Base-by-base conservation (phyloP, 2,113 vertebrate genomes). In the Lepisosteus osseus region DNA sequence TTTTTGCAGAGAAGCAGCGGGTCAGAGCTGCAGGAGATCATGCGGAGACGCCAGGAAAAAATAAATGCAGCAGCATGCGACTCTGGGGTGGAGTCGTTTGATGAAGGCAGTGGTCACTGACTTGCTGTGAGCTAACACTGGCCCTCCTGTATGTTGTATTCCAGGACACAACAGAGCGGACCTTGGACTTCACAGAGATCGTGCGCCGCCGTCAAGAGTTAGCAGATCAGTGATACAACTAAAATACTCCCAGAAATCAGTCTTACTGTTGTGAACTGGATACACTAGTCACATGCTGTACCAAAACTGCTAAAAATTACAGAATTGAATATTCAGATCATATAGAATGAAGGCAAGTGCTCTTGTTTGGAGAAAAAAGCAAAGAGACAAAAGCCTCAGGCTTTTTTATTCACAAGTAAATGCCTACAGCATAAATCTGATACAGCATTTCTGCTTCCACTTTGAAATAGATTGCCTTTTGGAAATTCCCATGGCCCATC, bases 71-170 rank as follows among this genome's bases (percentile, higher is more conserved):
- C 83, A n/a, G 94, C 94, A 74, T 90, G 92, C 3, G 97, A 99
- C 71, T 98, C 97, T 0, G 97, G 97, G 69, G 95, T 98, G 82
- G 96, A 97, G 81, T 98, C 97, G 67, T 98, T 96, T 70, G 97
- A 98, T 8, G 96, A 98, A 90, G 94, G 93, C 80, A 94, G 91
- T 86, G 82, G 87, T 79, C 96, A 95, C 88, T 97, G 89, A 94
- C 70, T 78, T 70, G 77, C 43, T 79, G 72, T 1, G 29, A 3
- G 17, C 4, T 67, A 45, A 72, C 47, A 72, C 45, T 79, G 74
- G 44, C 72, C 54, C 40, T 43, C 65, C 57, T 80, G 69, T 82
- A 63, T 73, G 0, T 74, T 88, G 72, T 70, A 83, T 90, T 76
- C 68, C 84, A 93, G 94, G 90, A 88, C 74, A 90, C 86, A 68